Evolutionary conservation across 2,888 invertebrate genomes (phyloP).

Genomic region (Perizoma flavofasciatum): DNA sequence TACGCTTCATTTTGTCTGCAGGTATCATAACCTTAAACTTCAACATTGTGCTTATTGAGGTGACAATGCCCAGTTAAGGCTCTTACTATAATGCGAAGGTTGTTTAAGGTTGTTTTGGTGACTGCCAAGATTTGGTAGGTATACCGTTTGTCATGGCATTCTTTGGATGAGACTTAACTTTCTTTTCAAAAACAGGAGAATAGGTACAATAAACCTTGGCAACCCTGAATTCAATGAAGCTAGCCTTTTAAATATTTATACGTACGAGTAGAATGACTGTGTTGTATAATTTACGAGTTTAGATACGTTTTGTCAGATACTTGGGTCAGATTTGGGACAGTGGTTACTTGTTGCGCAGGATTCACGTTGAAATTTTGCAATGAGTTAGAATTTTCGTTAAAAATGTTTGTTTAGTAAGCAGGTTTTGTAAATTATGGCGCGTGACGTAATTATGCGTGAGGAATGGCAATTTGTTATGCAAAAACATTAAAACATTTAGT

Average conservation of each 20-base stretch:
- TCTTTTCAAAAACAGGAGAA: background rate
- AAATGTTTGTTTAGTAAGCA: slow-evolving; percentile 23
- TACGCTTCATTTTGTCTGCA: no score
- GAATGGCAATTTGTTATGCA: slow-evolving; percentile 6
- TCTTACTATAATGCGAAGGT: no score
- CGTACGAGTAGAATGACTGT: slow-evolving; percentile 24
- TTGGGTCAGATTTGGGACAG: slow-evolving; percentile 30
- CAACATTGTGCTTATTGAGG: no score
- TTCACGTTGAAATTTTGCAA: slow-evolving; percentile 29
- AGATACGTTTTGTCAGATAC: slow-evolving; percentile 29
- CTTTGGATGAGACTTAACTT: no score
- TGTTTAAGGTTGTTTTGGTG: no score
- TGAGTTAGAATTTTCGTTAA: slow-evolving; percentile 23
- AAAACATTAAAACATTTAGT: background rate
- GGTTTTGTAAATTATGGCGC: slow-evolving; percentile 16
- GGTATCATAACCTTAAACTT: no score
- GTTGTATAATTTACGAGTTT: slow-evolving; percentile 42
- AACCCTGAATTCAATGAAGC: slow-evolving; percentile 25
- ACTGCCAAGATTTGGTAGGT: no score
- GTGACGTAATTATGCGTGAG: slow-evolving; percentile 8
- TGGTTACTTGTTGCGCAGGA: slow-evolving; percentile 33
- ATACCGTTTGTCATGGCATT: no score
- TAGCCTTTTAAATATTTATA: slow-evolving; percentile 35
- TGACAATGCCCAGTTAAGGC: no score
- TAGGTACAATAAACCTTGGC: background rate